Conservation (phyloP, 2,113 vertebrate species). For the Pollimyrus isidori region DNA sequence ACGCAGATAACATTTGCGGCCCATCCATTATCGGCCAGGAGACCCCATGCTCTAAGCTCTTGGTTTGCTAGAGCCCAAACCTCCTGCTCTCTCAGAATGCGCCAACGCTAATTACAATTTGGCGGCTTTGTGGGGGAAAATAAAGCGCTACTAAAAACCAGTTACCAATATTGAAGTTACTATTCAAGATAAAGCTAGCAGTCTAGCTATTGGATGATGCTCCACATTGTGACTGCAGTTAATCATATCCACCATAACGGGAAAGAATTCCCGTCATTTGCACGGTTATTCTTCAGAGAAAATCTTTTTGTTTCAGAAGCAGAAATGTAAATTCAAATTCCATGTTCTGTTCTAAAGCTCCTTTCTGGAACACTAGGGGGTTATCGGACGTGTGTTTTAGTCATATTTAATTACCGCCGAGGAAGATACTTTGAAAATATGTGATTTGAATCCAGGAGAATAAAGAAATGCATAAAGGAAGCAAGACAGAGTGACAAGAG, state of each 20-base stretch:
- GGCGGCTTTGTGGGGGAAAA: not conserved
- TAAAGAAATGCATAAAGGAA: not conserved
- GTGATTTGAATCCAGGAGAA: not conserved
- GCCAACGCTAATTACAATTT: not conserved
- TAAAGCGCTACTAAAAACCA: not conserved
- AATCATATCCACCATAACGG: not conserved
- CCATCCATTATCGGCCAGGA: not conserved
- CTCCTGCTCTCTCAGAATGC: not conserved
- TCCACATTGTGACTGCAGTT: not conserved
- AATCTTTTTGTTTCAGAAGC: not conserved
- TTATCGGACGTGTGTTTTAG: not conserved
- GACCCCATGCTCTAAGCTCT: not conserved
- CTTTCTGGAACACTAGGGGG: not conserved
- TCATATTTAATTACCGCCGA: constrained; percentile 7
- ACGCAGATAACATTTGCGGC: not conserved
- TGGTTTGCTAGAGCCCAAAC: not conserved
- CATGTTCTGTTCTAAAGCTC: not conserved
- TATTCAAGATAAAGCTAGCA: not conserved
- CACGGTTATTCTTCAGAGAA: not conserved
- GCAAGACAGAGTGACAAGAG: not conserved
- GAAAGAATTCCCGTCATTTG: not conserved
- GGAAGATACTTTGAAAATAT: not conserved
- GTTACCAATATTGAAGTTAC: constrained; percentile 1
- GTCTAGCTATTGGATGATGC: not conserved
- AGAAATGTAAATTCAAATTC: constrained; percentile 6